Percentiles rank a stretch among this genome's conserved stretches.
Conservation (phyloP, 2,113 vertebrate species). For the Callipepla squamata region DNA sequence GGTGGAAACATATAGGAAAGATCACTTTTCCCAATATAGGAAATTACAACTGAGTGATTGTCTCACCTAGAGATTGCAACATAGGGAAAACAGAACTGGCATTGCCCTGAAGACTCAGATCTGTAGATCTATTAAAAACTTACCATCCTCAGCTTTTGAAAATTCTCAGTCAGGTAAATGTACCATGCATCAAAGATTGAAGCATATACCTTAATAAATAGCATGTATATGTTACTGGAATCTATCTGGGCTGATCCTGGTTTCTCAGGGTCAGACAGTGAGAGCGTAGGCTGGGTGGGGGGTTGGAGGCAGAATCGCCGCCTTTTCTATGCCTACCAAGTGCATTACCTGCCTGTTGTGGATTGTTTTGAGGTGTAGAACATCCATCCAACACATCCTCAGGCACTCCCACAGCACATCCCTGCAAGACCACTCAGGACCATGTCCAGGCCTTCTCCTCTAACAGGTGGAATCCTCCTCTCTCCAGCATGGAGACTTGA, state of each 20-base stretch:
- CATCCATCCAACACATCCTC: neutral
- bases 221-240: neutral
- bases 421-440: neutral
- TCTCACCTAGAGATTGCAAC: neutral
- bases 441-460: accelerated
- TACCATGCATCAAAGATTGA: neutral
- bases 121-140: neutral
- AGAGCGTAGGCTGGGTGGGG: neutral
- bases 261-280: neutral
- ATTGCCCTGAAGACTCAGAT: neutral
- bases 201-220: neutral
- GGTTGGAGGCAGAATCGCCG: neutral
- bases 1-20: neutral
- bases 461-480: neutral
- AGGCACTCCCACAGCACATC: accelerated
- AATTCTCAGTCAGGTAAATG: neutral
- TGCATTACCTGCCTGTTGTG: accelerated
- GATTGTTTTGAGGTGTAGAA: neutral
- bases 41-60: neutral
- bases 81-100: neutral
- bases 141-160: neutral
- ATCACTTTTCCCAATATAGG: too few species aligned
- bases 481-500: accelerated
- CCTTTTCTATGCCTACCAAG: neutral
- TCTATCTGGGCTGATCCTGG: neutral